Conservation (phyloP, 2,888 invertebrate species). For the Caradrina kadenii region DNA sequence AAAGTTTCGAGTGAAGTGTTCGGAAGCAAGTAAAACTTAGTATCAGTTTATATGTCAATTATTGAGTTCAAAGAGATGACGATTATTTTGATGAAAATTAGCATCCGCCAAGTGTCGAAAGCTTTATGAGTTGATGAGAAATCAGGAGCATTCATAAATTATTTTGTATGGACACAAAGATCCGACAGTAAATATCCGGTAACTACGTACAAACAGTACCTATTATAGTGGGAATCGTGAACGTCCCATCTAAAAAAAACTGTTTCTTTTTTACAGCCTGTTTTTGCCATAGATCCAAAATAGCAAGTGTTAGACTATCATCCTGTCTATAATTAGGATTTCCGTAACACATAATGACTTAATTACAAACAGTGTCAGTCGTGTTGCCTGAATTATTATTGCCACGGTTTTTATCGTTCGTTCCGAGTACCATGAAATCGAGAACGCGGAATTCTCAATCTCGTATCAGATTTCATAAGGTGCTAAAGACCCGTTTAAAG, state of each 20-base stretch:
- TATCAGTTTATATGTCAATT: not conserved
- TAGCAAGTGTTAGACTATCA: constrained; percentile 40
- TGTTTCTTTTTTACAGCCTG: not conserved
- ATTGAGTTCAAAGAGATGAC: constrained; percentile 1
- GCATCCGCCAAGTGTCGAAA: not conserved
- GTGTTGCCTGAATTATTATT: constrained; percentile 31
- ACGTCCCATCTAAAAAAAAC: not conserved
- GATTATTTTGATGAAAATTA: not conserved
- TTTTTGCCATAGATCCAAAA: constrained; percentile 37
- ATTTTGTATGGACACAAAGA: not conserved
- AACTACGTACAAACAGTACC: not conserved
- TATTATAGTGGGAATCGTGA: not conserved
- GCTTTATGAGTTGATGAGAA: constrained; percentile 1
- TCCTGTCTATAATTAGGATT: constrained; percentile 55
- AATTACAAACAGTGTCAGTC: constrained; percentile 41
- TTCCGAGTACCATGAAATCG: constrained; percentile 44
- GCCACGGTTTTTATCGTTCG: constrained; percentile 46
- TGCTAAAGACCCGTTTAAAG: constrained; percentile 71
- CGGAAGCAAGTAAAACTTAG: not conserved
- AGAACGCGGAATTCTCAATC: constrained; percentile 57
- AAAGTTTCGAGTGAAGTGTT: not conserved
- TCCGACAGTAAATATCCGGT: constrained; percentile 5
- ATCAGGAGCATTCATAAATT: constrained; percentile 4
- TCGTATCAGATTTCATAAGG: constrained; percentile 75
- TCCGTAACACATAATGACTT: constrained; percentile 50